Conservation (phyloP, 1,140 invertebrate genomes). For the Gonioctena quinquepunctata region DNA sequence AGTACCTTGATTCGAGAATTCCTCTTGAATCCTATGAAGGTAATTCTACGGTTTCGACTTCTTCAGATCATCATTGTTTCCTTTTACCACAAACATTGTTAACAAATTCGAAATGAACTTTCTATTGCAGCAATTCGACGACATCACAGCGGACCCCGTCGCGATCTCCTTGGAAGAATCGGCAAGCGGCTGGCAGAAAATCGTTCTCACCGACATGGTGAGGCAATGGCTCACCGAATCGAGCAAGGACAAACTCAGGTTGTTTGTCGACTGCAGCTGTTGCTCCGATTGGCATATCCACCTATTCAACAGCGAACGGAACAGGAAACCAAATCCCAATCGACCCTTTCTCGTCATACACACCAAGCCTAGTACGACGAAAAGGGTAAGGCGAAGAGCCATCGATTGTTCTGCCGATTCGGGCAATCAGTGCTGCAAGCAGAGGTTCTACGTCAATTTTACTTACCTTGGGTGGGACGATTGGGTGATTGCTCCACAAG, state of each 20-base stretch:
- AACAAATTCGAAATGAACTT: too few relatives aligned
- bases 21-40: too few relatives aligned
- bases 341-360: constrained; percentile 84
- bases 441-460: constrained; percentile 87
- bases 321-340: constrained; percentile 61
- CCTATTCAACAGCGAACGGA: constrained; percentile 45
- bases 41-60: too few relatives aligned
- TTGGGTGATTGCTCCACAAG: constrained; percentile 90
- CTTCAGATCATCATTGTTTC: too few relatives aligned
- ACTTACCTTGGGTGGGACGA: constrained; percentile 90
- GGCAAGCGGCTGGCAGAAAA: constrained; percentile 80
- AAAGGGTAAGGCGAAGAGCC: constrained; percentile 75
- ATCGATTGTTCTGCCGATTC: constrained; percentile 78
- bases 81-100: too few relatives aligned
- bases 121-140: constrained; percentile 60
- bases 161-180: constrained; percentile 70
- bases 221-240: constrained; percentile 67
- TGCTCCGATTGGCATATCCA: constrained; percentile 70
- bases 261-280: constrained; percentile 85
- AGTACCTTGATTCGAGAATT: too few relatives aligned
- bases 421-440: constrained; percentile 85
- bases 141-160: constrained; percentile 69
- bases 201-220: constrained; percentile 81
- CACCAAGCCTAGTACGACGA: constrained; percentile 65
- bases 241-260: constrained; percentile 66